These are phyloP conservation scores for Corythornis madagascariensis DNA, from an alignment of 2,113 vertebrate genomes.

Conservation along the genomic window DNA sequence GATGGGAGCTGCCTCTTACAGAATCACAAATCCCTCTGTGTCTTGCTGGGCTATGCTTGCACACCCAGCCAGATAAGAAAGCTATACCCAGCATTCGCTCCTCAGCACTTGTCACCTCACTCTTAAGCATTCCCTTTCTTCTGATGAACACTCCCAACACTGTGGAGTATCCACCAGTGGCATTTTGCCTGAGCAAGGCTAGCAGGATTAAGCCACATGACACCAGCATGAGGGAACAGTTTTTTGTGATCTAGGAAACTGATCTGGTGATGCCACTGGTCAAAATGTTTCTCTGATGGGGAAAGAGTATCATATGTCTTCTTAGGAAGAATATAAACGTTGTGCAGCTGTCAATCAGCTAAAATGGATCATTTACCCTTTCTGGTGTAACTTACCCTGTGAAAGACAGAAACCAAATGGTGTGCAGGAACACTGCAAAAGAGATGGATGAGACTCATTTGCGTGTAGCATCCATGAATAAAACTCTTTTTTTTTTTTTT, in stretches of 20 bases:
- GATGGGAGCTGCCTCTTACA: neutral
- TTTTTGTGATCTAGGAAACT: constrained; percentile 32
- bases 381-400: neutral
- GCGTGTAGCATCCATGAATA: neutral
- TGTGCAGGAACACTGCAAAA: neutral
- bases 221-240: neutral
- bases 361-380: neutral
- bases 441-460: neutral
- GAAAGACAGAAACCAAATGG: constrained; percentile 17
- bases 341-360: neutral
- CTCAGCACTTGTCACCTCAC: neutral
- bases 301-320: neutral
- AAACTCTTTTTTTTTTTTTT: neutral
- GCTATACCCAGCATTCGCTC: neutral
- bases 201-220: neutral
- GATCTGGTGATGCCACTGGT: neutral
- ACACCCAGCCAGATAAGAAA: neutral
- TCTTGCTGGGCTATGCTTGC: neutral
- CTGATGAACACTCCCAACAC: neutral
- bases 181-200: constrained; percentile 6
- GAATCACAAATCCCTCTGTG: neutral
- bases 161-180: neutral
- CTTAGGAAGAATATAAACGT: neutral
- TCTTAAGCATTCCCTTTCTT: constrained; percentile 3
- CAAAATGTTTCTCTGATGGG: neutral